Base-by-base conservation (phyloP, 2,797 vertebrate species). In the Margarornis squamiger region DNA sequence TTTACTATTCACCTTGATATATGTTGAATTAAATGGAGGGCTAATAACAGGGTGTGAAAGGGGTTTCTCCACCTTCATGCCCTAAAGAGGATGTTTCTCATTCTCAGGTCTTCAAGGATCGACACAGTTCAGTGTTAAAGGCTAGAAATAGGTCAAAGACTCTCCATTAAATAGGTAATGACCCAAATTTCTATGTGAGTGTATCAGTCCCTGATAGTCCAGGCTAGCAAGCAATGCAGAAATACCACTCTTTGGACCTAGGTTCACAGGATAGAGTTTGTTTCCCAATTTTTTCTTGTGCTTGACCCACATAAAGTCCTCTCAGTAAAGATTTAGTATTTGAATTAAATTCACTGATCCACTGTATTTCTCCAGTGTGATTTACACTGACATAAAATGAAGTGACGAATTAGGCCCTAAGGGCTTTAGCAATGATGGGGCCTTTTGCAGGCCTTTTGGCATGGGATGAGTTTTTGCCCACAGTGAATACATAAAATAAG, bases 401-500 rank as follows among this genome's bases (percentile, higher is more conserved):
- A 93, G 86, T 62, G 90, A 81, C 3, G 88, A 91, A 82, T 45
- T 82, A 68, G 75, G 90, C 93, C 96, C 88, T 96, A 30, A 92
- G 90, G 94, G 95, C 80, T 92, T 88, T 20, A 24, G 65, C 52
- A 97, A 71, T 85, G 94, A 93, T 93, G 84, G 93, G 70, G 80
- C 90, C 77, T 85, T 82, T 52, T 39, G 63, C 94, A 94, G 80
- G 61, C 77, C 90, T 91, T 94, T 82, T 86, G 90, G 78, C 10
- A 19, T 72, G 62, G 90, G 92, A 95, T 94, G 68, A 90, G 43
- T 19, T 95, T 91, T 78, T 90, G 81, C 86, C 93, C 94, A 77
- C 67, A 84, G 95, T 82, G 94, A 95, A 95, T 92, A 95, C 81
- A 81, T 65, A 76, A 96, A 95, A 96, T 96, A 96, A 96, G 93